Percentiles rank a stretch among this genome's conserved stretches.
phyloP scores from a whole-genome alignment of 1,140 invertebrate species.

The Leguminivora glycinivorella region DNA sequence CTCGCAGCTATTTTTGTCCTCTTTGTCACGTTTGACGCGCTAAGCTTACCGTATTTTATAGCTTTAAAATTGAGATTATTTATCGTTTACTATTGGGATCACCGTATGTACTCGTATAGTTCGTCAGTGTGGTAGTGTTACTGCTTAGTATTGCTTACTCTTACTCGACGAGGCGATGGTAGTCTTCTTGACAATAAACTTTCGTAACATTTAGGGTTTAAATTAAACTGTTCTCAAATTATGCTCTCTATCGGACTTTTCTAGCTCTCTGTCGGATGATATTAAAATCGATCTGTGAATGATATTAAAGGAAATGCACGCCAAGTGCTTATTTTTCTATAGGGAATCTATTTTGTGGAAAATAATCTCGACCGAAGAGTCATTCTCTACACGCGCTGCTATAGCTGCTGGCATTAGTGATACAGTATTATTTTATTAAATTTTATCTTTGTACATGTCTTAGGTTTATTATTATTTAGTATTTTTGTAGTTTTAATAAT shows the following conservation, averaged over 20 bases:
- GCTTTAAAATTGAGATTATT: slow-evolving; percentile 78
- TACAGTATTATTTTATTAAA: slow-evolving; percentile 77
- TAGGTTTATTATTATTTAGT: slow-evolving; percentile 59
- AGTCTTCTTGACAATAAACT: slow-evolving; percentile 63
- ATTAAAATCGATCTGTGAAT: slow-evolving; percentile 30
- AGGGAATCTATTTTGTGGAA: slow-evolving; percentile 34
- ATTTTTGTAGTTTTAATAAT: slow-evolving; percentile 59
- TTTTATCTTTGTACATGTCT: slow-evolving; percentile 67
- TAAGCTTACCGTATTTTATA: slow-evolving; percentile 63
- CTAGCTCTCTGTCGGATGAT: slow-evolving; percentile 46
- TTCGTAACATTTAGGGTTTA: slow-evolving; percentile 36
- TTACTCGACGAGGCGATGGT: slow-evolving; percentile 36
- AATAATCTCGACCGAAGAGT: slow-evolving; percentile 31
- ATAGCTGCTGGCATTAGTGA: slow-evolving; percentile 70
- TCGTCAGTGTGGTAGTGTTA: slow-evolving; percentile 28
- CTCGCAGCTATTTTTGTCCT: slow-evolving; percentile 41
- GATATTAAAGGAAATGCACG: slow-evolving; percentile 29
- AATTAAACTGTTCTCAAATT: slow-evolving; percentile 36
- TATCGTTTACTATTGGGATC: slow-evolving; percentile 66
- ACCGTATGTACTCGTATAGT: slow-evolving; percentile 41
- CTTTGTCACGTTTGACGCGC: slow-evolving; percentile 32
- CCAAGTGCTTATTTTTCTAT: slow-evolving; percentile 37
- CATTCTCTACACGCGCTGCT: slow-evolving; percentile 49
- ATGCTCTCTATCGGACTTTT: slow-evolving; percentile 47
- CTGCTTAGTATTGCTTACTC: slow-evolving; percentile 45